Conservation (phyloP, 2,888 invertebrate species). For the Prostheceraeus crozeri region DNA sequence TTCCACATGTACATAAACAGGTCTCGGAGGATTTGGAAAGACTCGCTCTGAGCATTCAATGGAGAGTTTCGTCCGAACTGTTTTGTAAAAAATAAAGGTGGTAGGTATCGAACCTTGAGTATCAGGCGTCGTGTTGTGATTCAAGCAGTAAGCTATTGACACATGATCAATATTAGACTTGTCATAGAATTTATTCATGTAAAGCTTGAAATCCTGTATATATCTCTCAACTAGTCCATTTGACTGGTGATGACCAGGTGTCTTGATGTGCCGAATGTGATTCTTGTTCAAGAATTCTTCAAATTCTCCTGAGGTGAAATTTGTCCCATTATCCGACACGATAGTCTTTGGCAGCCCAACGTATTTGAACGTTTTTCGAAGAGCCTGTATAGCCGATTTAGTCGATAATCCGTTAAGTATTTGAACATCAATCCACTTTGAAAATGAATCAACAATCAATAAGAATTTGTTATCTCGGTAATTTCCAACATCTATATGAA, state of each 20-base stretch:
- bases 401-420: constrained; percentile 8
- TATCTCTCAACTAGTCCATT: constrained; percentile 2
- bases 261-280: constrained; percentile 1
- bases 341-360: constrained; percentile 4
- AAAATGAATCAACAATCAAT: constrained; percentile 25
- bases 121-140: constrained; percentile 22
- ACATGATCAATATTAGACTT: background rate
- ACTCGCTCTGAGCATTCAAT: too few relatives aligned
- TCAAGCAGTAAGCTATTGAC: background rate
- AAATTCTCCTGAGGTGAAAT: constrained; percentile 28
- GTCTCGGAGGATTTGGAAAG: too few relatives aligned
- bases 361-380: constrained; percentile 18
- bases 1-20: too few relatives aligned
- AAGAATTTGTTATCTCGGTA: too few relatives aligned
- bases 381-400: background rate
- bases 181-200: background rate
- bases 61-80: too few relatives aligned
- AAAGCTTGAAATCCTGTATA: constrained; percentile 4
- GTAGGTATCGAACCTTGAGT: constrained; percentile 5
- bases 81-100: constrained; percentile 8
- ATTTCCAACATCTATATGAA: constrained; percentile 23
- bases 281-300: background rate
- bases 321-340: constrained; percentile 27
- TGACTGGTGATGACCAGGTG: constrained; percentile 13
- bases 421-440: constrained; percentile 30